Evolutionary conservation across 2,888 invertebrate genomes (phyloP).

Genomic region (Zaprionus bogoriensis): DNA sequence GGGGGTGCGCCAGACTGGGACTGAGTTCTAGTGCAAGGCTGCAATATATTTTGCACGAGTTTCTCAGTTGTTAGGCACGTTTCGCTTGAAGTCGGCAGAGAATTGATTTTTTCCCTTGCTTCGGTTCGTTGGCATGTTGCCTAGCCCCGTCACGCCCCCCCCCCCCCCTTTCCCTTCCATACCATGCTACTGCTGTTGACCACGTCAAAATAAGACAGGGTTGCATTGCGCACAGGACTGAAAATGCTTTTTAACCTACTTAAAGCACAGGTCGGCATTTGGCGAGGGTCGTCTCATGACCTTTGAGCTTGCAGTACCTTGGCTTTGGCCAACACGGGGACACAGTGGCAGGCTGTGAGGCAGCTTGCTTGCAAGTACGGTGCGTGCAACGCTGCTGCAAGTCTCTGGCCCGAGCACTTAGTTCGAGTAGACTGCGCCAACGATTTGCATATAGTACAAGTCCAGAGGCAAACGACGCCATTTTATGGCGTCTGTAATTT

Average conservation of each 20-base stretch:
- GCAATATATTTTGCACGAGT: slow-evolving; percentile 76
- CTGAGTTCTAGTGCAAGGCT: slow-evolving; percentile 75
- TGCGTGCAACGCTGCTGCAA: slow-evolving; percentile 13
- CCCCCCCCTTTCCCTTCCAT: neutral
- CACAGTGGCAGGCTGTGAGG: neutral
- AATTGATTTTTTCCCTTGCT: slow-evolving; percentile 65
- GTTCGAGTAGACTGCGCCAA: slow-evolving; percentile 31
- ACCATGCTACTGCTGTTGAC: slow-evolving; percentile 35
- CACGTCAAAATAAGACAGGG: slow-evolving; percentile 43
- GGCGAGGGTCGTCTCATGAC: slow-evolving; percentile 72
- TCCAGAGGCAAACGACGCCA: slow-evolving; percentile 32
- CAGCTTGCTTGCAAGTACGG: too few species aligned
- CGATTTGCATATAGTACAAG: slow-evolving; percentile 41
- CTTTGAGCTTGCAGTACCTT: slow-evolving; percentile 63
- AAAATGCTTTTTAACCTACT: slow-evolving; percentile 73
- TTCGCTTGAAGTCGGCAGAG: slow-evolving; percentile 24
- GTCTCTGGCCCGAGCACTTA: slow-evolving; percentile 19
- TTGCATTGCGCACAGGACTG: slow-evolving; percentile 55
- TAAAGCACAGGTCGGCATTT: slow-evolving; percentile 72
- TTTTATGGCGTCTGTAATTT: slow-evolving; percentile 31
- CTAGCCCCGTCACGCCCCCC: slow-evolving; percentile 25
- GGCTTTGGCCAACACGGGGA: slow-evolving; percentile 9
- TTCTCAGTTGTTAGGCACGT: slow-evolving; percentile 76
- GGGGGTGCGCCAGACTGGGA: slow-evolving; percentile 13
- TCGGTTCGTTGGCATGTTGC: slow-evolving; percentile 76